These are phyloP conservation scores for Gnathonemus echidnorhynchus DNA, from an alignment of 2,113 vertebrate genomes.

Conservation along the genomic window DNA sequence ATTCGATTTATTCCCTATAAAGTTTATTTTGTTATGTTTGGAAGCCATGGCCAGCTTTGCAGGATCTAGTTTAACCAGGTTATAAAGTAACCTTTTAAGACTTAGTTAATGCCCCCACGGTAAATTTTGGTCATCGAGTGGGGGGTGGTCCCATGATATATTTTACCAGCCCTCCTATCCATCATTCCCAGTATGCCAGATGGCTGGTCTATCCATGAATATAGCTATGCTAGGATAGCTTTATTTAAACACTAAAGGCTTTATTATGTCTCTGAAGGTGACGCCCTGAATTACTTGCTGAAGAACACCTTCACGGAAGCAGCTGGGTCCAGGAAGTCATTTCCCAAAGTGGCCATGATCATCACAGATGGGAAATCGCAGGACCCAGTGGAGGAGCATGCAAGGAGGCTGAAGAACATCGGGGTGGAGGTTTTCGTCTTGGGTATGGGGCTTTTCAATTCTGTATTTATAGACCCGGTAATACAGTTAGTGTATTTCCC, in stretches of 20 bases:
- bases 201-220: neutral
- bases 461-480: neutral
- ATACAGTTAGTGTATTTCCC: neutral
- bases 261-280: constrained; percentile 60
- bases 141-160: neutral
- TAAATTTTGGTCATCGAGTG: neutral
- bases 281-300: constrained; percentile 85
- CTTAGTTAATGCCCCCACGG: neutral
- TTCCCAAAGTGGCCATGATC: constrained; percentile 93
- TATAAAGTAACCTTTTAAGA: neutral
- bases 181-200: neutral
- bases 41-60: neutral
- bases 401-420: constrained; percentile 79
- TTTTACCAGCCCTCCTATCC: neutral
- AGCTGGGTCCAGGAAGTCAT: constrained; percentile 82
- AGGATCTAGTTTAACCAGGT: neutral
- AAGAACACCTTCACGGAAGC: constrained; percentile 82
- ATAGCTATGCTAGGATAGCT: neutral
- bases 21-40: neutral
- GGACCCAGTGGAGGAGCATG: constrained; percentile 86
- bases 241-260: neutral
- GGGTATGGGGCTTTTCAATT: constrained; percentile 57
- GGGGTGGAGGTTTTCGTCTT: constrained; percentile 96
- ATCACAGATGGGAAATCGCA: constrained; percentile 99
- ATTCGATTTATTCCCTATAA: neutral